phyloP scores from a whole-genome alignment of 2,113 vertebrate genomes.

The Plecotus auritus region DNA sequence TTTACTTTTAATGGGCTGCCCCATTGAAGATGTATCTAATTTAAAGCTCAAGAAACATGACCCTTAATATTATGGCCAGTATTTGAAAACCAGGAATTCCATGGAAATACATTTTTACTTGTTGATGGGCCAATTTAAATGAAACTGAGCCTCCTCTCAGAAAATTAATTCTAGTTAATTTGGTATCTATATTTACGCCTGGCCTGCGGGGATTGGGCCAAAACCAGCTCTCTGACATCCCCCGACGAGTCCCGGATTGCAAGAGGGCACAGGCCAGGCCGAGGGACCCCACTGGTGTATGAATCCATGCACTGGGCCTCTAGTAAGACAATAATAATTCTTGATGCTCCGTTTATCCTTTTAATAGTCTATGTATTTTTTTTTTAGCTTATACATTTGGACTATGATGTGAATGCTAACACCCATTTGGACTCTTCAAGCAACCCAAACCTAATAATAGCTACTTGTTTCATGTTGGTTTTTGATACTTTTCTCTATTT shows the following conservation, averaged over 20 bases:
- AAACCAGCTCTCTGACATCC: no score
- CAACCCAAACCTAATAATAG: slow-evolving; percentile 85
- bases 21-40: background rate
- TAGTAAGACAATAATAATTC: background rate
- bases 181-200: no score
- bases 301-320: no score
- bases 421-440: slow-evolving; percentile 82
- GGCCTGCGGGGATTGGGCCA: no score
- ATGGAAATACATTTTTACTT: background rate
- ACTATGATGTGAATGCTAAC: slow-evolving; percentile 86
- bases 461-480: slow-evolving; percentile 83
- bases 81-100: background rate
- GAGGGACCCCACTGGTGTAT: no score
- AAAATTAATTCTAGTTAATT: background rate
- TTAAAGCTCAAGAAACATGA: background rate
- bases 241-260: no score
- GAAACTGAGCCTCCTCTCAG: background rate
- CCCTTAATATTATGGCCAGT: background rate
- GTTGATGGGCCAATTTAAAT: background rate
- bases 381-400: slow-evolving; percentile 88
- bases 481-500: slow-evolving; percentile 90
- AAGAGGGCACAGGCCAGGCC: no score
- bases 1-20: background rate
- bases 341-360: background rate
- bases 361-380: background rate